A percentile compares a stretch with the other conserved stretches of the same genome.
phyloP scores from a whole-genome alignment of 37 sponge, comb jelly and placozoan genomes.

The Axinella damicornis region DNA sequence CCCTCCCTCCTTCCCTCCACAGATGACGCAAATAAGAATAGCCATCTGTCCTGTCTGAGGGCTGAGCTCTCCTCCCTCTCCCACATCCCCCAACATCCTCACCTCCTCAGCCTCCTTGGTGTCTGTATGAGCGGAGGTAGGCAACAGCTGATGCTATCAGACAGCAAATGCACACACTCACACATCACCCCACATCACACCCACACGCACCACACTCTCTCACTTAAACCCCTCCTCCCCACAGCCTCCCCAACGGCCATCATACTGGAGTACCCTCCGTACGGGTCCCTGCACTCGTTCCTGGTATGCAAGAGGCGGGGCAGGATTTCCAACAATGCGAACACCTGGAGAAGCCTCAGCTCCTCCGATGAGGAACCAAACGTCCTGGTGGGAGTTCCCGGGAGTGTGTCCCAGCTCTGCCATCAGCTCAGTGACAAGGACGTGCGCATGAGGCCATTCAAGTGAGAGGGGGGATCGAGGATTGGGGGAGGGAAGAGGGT shows the following conservation, averaged over 20 bases:
- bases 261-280: slow-evolving; percentile 37
- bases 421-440: background rate
- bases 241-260: slow-evolving; percentile 19
- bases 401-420: background rate
- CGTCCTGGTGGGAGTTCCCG: background rate
- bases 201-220: background rate
- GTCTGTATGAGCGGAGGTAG: background rate
- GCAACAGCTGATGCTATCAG: too few relatives aligned
- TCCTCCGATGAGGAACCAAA: too few relatives aligned
- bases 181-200: too few relatives aligned
- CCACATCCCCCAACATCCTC: slow-evolving; percentile 9
- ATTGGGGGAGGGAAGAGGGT: background rate
- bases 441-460: slow-evolving; percentile 1
- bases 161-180: background rate
- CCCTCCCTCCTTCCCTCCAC: background rate
- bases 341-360: slow-evolving; percentile 9
- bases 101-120: slow-evolving; percentile 8
- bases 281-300: slow-evolving; percentile 36
- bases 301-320: slow-evolving; percentile 29
- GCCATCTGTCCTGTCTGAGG: slow-evolving; percentile 1
- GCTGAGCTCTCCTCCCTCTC: slow-evolving; percentile 6
- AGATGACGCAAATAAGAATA: background rate
- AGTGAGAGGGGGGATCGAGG: too few relatives aligned
- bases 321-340: slow-evolving; percentile 4
- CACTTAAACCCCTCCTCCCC: background rate